Conservation (phyloP, 2,113 vertebrate genomes). For the Tichodroma muraria region DNA sequence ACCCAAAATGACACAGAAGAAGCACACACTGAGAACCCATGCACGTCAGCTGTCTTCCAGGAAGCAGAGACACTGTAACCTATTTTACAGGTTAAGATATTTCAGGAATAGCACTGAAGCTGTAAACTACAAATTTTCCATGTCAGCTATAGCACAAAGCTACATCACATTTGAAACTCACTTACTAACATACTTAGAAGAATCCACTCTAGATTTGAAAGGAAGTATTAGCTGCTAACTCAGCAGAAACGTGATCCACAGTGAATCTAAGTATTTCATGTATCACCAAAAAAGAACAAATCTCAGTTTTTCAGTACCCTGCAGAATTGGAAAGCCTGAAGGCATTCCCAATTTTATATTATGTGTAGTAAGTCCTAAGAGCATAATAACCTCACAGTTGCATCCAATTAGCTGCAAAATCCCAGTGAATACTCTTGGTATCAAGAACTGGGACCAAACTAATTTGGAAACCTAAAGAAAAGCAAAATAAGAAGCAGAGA, state of each 20-base stretch:
- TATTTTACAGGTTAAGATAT: background rate
- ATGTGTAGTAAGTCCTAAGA: background rate
- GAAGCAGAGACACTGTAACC: background rate
- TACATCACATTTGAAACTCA: background rate
- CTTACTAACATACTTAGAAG: background rate
- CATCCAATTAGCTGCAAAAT: background rate
- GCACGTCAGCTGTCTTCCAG: background rate
- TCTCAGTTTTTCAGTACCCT: background rate
- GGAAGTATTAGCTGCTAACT: background rate
- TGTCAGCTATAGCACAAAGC: background rate
- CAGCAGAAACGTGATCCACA: background rate
- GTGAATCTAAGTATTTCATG: accelerated
- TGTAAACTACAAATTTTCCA: background rate
- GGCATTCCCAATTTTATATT: background rate
- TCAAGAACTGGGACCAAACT: background rate
- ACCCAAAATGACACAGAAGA: background rate
- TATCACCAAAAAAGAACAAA: background rate
- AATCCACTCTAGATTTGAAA: background rate
- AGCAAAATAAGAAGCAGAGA: background rate
- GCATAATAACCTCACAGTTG: background rate
- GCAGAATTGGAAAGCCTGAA: background rate
- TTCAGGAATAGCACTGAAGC: background rate
- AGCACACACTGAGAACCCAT: background rate
- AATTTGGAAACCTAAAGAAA: background rate
- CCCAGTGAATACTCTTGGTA: background rate